Evolutionary conservation across 2,797 vertebrate species (phyloP).

Genomic region (Otolemur crassicaudatus): DNA sequence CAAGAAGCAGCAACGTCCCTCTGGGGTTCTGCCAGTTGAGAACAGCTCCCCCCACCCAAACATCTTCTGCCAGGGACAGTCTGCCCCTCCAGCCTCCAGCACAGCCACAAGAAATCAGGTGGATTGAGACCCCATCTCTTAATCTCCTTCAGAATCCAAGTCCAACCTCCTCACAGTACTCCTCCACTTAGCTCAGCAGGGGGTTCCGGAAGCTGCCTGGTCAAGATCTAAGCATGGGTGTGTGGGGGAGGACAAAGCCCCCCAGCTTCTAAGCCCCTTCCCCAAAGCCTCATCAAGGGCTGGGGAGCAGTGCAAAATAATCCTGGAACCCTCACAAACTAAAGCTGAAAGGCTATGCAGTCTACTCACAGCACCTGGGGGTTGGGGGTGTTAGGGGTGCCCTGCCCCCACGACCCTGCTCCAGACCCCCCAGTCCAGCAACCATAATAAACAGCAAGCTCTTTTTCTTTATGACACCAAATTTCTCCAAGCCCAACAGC

Average conservation of each 20-base stretch:
- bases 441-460: conserved; percentile 68
- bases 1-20: background rate
- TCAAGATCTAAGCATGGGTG: conserved; percentile 26
- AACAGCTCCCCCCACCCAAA: background rate
- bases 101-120: background rate
- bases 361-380: conserved; percentile 33
- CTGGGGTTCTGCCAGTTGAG: background rate
- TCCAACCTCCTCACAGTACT: background rate
- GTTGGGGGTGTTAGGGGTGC: conserved; percentile 48
- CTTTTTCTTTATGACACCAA: conserved; percentile 70
- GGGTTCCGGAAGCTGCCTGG: conserved; percentile 28
- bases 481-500: conserved; percentile 62
- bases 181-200: conserved; percentile 50
- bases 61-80: conserved; percentile 14
- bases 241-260: background rate
- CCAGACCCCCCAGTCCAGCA: conserved; percentile 66
- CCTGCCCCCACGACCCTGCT: conserved; percentile 64
- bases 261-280: conserved; percentile 29
- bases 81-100: conserved; percentile 30
- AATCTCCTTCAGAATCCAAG: conserved; percentile 48
- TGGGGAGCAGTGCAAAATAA: conserved; percentile 38
- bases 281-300: conserved; percentile 28
- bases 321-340: background rate
- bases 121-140: conserved; percentile 42
- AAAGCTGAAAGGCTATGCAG: background rate